These are phyloP conservation scores for Sitta europaea DNA, from an alignment of 2,113 vertebrate genomes.

Conservation along the genomic window DNA sequence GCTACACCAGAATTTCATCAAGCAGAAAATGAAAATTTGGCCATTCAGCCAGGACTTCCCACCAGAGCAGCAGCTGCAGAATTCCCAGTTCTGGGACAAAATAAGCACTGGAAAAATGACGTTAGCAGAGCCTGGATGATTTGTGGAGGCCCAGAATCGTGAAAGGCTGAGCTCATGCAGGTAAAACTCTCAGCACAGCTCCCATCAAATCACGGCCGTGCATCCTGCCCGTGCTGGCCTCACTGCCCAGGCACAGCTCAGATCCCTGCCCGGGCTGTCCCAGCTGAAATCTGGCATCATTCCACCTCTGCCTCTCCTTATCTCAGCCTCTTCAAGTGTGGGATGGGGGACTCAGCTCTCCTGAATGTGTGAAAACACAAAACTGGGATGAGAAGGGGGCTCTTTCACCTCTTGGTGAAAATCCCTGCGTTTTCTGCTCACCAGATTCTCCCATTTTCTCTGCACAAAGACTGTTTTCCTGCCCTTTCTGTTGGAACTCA, in stretches of 20 bases:
- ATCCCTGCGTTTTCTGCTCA: not conserved
- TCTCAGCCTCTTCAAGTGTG: accelerated
- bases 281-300: not conserved
- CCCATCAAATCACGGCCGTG: accelerated
- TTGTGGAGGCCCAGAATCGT: not conserved
- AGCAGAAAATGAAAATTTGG: not conserved
- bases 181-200: not conserved
- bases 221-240: not conserved
- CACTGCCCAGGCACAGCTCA: accelerated
- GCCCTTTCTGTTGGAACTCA: not conserved
- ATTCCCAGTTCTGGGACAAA: not conserved
- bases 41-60: not conserved
- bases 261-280: not conserved
- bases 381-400: not conserved
- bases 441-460: not conserved
- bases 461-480: not conserved
- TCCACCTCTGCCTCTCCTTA: not conserved
- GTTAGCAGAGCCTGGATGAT: not conserved
- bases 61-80: not conserved
- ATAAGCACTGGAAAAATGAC: not conserved
- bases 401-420: not conserved
- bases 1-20: not conserved
- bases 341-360: not conserved
- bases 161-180: not conserved
- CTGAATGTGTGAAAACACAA: not conserved